Evolutionary conservation across 1,140 invertebrate genomes (phyloP).

Genomic region (Saxidomus purpurata): DNA sequence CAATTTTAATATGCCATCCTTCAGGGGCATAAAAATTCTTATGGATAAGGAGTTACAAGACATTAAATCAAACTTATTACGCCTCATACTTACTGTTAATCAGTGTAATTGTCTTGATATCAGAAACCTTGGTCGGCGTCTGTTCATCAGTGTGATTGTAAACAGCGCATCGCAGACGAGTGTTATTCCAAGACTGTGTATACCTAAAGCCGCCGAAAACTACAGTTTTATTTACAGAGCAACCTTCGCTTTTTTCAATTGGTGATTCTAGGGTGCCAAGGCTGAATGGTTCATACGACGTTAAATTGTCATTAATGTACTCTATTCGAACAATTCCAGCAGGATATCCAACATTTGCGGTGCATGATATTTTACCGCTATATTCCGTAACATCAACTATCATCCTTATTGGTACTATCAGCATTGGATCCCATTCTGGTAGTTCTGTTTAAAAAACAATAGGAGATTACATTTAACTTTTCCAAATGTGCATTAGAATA

Average conservation of each 20-base stretch:
- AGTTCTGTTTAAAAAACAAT: background rate
- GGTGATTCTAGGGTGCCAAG: background rate
- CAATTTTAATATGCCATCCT: too few species aligned
- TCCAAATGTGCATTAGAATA: too few species aligned
- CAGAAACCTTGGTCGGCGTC: background rate
- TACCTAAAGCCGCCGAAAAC: background rate
- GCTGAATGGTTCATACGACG: background rate
- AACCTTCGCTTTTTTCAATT: background rate
- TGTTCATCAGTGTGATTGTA: too few species aligned
- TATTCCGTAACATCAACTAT: background rate
- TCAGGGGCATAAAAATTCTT: too few species aligned
- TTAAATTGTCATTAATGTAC: background rate
- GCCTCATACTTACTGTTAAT: background rate
- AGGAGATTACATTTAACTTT: too few species aligned
- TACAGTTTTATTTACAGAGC: background rate
- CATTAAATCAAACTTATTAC: too few species aligned
- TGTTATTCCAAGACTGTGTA: background rate
- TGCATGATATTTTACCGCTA: background rate
- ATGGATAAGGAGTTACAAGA: too few species aligned
- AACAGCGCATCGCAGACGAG: background rate
- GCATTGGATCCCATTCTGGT: background rate
- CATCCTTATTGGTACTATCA: background rate
- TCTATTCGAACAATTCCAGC: background rate
- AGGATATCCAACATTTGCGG: background rate
- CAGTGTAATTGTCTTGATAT: background rate